A percentile compares a stretch with the other conserved stretches of the same genome.
These are phyloP conservation scores for Prionailurus viverrinus DNA, from an alignment of 2,113 vertebrate genomes.

Conservation along the genomic window DNA sequence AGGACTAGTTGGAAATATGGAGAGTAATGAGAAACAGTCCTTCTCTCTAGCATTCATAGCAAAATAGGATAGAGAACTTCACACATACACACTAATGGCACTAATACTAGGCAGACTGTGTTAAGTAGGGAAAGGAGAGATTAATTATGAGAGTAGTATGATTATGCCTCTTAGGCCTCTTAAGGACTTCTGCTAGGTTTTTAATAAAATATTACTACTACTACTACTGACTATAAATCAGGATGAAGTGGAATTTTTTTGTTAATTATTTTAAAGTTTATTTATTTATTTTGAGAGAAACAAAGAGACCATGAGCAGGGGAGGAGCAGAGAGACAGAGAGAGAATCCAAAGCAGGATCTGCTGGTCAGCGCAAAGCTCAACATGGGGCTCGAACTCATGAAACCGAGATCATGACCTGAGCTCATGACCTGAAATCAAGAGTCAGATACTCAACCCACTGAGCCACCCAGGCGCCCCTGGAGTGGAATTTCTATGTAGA, in stretches of 20 bases:
- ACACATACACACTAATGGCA: not conserved
- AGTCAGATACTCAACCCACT: too few relatives aligned
- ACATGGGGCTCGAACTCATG: too few relatives aligned
- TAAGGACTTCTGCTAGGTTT: not conserved
- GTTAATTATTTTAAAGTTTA: too few relatives aligned
- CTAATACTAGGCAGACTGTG: not conserved
- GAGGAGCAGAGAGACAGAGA: too few relatives aligned
- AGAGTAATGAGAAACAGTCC: not conserved
- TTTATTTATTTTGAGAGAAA: too few relatives aligned
- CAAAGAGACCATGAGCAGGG: too few relatives aligned
- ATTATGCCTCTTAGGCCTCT: not conserved
- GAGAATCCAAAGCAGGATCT: too few relatives aligned
- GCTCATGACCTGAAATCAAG: too few relatives aligned
- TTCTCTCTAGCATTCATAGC: not conserved
- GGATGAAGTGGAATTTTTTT: not conserved
- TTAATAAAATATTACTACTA: not conserved
- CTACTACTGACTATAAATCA: not conserved
- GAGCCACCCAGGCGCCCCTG: too few relatives aligned
- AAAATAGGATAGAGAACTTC: not conserved
- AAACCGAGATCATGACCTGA: too few relatives aligned
- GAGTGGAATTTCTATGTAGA: not conserved
- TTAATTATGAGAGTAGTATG: not conserved
- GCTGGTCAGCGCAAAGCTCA: too few relatives aligned
- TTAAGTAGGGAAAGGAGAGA: not conserved
- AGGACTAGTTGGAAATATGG: not conserved